Evolutionary conservation across 2,888 invertebrate genomes (phyloP).

Genomic region (Lepidocyrtinus sp.): DNA sequence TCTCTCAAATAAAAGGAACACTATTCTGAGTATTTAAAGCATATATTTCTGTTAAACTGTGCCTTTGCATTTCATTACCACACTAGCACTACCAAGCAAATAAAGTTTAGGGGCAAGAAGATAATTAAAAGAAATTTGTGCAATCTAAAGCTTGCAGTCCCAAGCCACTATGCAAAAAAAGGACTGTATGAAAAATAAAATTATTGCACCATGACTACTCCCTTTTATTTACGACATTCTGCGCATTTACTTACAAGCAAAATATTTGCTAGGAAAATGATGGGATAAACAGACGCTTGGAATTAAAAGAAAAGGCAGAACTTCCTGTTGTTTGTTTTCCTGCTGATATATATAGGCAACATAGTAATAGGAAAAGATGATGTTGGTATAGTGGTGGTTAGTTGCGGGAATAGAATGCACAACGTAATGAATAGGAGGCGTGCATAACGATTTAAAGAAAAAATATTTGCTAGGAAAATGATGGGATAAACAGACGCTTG

Average conservation of each 20-base stretch:
- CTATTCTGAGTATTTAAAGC: no score
- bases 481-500: background rate
- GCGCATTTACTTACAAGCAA: background rate
- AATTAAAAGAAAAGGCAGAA: background rate
- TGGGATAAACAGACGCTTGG: background rate
- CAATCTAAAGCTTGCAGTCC: constrained; percentile 30
- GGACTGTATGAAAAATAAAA: constrained; percentile 18
- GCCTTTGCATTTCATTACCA: no score
- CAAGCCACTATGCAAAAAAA: background rate
- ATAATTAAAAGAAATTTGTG: constrained; percentile 56
- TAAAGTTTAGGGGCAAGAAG: constrained; percentile 29
- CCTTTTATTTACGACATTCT: constrained; percentile 34
- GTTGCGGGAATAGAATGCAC: no score
- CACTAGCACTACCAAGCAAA: no score
- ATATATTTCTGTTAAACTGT: no score
- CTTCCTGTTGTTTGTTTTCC: background rate
- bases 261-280: background rate
- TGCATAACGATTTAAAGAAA: background rate
- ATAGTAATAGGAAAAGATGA: background rate
- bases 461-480: background rate
- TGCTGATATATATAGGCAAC: background rate
- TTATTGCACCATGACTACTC: constrained; percentile 32
- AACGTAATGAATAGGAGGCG: no score
- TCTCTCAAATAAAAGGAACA: no score
- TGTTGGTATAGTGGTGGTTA: background rate